Evolutionary conservation across 2,797 vertebrate species (phyloP), one percentile per base, ranked within the genome.

Genomic region (Liparis tanakae): DNA sequence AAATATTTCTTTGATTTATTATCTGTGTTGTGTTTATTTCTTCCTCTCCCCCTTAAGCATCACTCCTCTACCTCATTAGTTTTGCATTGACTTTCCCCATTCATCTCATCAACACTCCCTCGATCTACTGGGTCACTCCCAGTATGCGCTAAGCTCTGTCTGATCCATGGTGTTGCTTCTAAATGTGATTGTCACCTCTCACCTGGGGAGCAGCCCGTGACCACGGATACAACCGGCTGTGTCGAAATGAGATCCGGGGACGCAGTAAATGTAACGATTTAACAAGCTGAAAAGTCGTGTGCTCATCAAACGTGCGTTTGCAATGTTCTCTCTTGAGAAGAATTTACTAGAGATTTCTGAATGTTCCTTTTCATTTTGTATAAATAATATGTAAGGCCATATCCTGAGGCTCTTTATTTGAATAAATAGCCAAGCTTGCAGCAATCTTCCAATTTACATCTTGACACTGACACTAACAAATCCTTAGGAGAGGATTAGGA

Each of bases 111-210:
- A 34, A 15, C 1, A 7, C 36, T 67, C 53, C 48, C n/a, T 54
- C 14, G 46, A 3, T 30, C 65, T 57, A 65, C 18, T 56, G 62
- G 73, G 80, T 78, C 66, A 78, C 44, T 20, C 10, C 34, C 20
- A 51, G 22, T 30, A 9, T 76, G 50, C 10, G 37, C 50, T 78
- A 78, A 83, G 33, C 72, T 51, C 67, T 6, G 59, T 80, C 80
- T 86, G 81, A 83, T 84, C 82, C 44, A 3, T 3, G 43, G 58
- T 78, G 64, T 77, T 88, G 80, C 76, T 84, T 67, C 75, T 73
- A 84, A 83, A 86, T 76, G 65, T 75, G 1, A 10, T n/a, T 22
- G 46, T 53, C 59, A 77, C 77, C 80, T 81, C 62, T 75, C 63
- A 68, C 43, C 63, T 53, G 5, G 1, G 39, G 30, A 66, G 48